A percentile compares a stretch with the other conserved stretches of the same genome.
phyloP scores from a whole-genome alignment of 2,797 vertebrate genomes.

The Australoheros facetus region DNA sequence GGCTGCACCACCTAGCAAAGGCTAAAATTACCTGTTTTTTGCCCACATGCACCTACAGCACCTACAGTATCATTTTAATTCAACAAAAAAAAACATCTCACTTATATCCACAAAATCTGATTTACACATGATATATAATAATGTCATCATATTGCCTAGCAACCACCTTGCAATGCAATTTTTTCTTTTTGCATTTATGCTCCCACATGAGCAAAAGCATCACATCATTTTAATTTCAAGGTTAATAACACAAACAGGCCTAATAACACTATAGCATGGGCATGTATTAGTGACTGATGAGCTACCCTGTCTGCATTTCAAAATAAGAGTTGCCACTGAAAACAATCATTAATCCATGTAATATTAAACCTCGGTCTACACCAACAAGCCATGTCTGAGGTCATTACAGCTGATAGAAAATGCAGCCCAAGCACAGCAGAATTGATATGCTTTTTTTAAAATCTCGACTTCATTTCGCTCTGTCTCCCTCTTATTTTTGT shows the following conservation, averaged over 20 bases:
- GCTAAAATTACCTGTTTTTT: not conserved
- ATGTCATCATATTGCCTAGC: not conserved
- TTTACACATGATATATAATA: not conserved
- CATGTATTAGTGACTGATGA: not conserved
- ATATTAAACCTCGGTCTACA: not conserved
- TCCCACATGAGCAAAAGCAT: not conserved
- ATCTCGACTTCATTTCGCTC: not conserved
- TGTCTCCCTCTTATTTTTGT: not conserved
- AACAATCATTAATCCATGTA: not conserved
- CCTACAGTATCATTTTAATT: not conserved
- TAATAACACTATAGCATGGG: not conserved
- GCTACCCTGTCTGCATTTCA: not conserved
- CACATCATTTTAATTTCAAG: not conserved
- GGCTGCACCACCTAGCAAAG: not conserved
- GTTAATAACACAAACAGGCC: fast-evolving
- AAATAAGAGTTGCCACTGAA: not conserved
- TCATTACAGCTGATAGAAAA: conserved; percentile 1
- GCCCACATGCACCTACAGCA: not conserved
- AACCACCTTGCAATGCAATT: too few relatives aligned
- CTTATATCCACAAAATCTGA: not conserved
- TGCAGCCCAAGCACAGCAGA: not conserved
- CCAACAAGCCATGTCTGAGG: not conserved
- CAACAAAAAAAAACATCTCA: not conserved
- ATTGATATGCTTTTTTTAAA: not conserved
- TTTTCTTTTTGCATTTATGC: too few relatives aligned